phyloP scores from a whole-genome alignment of 2,113 vertebrate species.

The Dendropsophus ebraccatus region DNA sequence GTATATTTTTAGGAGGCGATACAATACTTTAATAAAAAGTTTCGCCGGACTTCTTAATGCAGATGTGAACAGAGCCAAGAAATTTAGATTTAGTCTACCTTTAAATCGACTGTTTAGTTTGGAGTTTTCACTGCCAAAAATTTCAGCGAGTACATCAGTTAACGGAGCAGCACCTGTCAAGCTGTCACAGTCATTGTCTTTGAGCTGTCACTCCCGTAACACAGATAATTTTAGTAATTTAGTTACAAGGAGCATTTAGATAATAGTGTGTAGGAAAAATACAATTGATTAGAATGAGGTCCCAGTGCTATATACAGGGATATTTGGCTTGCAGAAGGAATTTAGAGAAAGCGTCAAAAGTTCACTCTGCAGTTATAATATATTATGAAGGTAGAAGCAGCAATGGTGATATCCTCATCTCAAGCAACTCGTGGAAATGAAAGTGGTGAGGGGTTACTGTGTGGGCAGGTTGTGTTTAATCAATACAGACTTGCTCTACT shows the following conservation, averaged over 20 bases:
- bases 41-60: background rate
- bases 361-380: too few species aligned
- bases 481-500: too few species aligned
- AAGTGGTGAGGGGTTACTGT: too few species aligned
- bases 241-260: background rate
- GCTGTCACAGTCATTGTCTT: slow-evolving; percentile 31
- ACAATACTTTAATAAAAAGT: too few species aligned
- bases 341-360: too few species aligned
- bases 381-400: too few species aligned
- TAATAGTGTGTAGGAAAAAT: background rate
- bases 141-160: background rate
- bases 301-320: too few species aligned
- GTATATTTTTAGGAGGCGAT: too few species aligned
- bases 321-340: too few species aligned
- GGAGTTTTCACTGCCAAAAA: slow-evolving; percentile 12
- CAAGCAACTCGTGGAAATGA: too few species aligned
- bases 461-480: too few species aligned
- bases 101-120: background rate
- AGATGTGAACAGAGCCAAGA: background rate
- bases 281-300: background rate
- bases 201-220: background rate
- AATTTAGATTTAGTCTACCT: background rate
- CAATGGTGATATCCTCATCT: too few species aligned
- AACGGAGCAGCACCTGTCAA: slow-evolving; percentile 4
- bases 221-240: slow-evolving; percentile 37